Evolutionary conservation across 2,888 invertebrate genomes (phyloP).

Genomic region (Hipparchia semele): DNA sequence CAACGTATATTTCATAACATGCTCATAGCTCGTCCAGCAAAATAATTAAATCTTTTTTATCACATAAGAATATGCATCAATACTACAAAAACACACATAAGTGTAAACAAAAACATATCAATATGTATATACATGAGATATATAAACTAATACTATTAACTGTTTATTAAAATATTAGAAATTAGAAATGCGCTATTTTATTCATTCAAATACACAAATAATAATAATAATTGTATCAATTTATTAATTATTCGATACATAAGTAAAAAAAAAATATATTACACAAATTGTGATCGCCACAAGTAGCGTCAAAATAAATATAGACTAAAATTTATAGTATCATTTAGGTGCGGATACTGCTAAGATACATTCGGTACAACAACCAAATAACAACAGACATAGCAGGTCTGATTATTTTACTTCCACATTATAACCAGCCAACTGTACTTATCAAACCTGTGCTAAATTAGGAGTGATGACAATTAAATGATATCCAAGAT

Average conservation of each 20-base stretch:
- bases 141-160: slow-evolving; percentile 40
- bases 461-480: background rate
- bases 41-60: slow-evolving; percentile 38
- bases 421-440: background rate
- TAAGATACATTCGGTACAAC: slow-evolving; percentile 39
- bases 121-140: slow-evolving; percentile 26
- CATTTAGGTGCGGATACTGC: slow-evolving; percentile 26
- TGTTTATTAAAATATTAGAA: slow-evolving; percentile 21
- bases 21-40: slow-evolving; percentile 31
- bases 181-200: slow-evolving; percentile 42
- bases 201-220: background rate
- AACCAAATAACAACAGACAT: slow-evolving; percentile 47
- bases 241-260: slow-evolving; percentile 5
- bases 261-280: slow-evolving; percentile 5
- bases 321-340: slow-evolving; percentile 51
- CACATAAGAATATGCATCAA: slow-evolving; percentile 37
- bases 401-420: background rate
- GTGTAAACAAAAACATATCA: slow-evolving; percentile 24
- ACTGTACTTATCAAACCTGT: background rate
- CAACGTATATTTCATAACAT: slow-evolving; percentile 26
- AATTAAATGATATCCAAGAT: background rate
- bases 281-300: slow-evolving; percentile 27
- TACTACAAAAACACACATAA: slow-evolving; percentile 24
- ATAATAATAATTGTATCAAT: background rate
- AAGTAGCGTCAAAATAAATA: slow-evolving; percentile 59